Percentiles rank a stretch among this genome's conserved stretches.
Evolutionary conservation across 2,888 invertebrate species (phyloP).

Genomic region (Nesidiocoris tenuis): DNA sequence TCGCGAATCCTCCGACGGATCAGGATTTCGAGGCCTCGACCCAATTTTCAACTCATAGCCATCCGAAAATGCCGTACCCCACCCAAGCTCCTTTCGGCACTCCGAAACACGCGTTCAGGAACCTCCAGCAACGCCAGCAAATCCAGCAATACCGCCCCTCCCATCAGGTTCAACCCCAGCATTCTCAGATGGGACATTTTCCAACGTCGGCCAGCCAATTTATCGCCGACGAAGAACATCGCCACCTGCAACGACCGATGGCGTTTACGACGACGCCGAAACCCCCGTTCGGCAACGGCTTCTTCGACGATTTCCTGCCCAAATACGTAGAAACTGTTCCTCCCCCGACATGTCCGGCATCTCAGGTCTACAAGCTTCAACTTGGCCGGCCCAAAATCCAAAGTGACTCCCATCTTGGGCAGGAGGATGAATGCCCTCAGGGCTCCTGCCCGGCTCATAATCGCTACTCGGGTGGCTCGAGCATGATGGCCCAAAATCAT

Average conservation of each 20-base stretch:
- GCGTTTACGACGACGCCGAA: constrained; percentile 1
- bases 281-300: background rate
- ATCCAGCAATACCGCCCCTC: no score
- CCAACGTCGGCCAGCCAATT: background rate
- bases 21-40: background rate
- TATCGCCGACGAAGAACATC: background rate
- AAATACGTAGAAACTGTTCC: constrained; percentile 35
- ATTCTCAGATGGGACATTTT: no score
- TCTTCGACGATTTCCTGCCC: constrained; percentile 33
- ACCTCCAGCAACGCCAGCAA: no score
- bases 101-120: background rate
- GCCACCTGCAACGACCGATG: background rate
- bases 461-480: background rate
- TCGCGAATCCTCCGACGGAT: background rate
- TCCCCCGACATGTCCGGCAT: constrained; percentile 25
- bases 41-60: background rate
- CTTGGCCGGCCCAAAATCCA: background rate
- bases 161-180: background rate
- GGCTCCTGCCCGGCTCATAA: background rate
- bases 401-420: no score
- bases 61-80: background rate
- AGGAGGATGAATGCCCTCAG: background rate
- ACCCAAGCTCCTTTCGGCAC: background rate
- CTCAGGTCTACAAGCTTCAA: background rate
- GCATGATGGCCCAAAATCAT: background rate